Percentiles rank a stretch among this genome's conserved stretches.
Conservation (phyloP, 2,888 invertebrate species). For the Agrotis segetum region DNA sequence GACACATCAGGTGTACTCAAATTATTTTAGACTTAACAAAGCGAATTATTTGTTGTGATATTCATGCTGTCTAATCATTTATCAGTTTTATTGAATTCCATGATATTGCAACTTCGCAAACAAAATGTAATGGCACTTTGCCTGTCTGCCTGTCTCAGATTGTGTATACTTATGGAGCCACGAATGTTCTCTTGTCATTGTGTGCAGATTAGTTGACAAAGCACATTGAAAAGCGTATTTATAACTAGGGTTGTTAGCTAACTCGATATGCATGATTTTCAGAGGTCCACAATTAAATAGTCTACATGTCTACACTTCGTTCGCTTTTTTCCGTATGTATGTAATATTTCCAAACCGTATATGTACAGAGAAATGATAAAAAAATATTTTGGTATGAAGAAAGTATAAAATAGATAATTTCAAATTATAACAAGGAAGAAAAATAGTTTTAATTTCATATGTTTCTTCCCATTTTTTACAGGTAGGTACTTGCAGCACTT, state of each 20-base stretch:
- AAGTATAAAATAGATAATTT: neutral
- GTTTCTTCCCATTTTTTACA: neutral
- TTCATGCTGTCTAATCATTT: conserved; percentile 5
- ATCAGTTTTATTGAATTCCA: conserved; percentile 67
- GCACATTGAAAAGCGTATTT: conserved; percentile 56
- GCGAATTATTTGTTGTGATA: neutral
- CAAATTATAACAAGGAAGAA: neutral
- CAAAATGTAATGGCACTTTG: conserved; percentile 84
- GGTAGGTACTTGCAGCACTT: neutral
- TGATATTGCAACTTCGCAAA: conserved; percentile 84
- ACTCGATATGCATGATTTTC: conserved; percentile 1
- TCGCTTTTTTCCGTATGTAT: too few relatives aligned
- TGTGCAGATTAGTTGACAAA: conserved; percentile 78
- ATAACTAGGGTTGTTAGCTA: conserved; percentile 57
- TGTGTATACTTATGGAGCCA: conserved; percentile 68
- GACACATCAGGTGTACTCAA: too few relatives aligned
- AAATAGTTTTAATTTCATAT: conserved; percentile 11
- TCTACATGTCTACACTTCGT: too few relatives aligned
- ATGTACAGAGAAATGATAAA: too few relatives aligned
- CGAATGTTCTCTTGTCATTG: conserved; percentile 79
- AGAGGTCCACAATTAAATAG: neutral
- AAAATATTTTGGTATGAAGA: too few relatives aligned
- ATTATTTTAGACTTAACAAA: neutral
- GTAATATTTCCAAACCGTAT: too few relatives aligned
- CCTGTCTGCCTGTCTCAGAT: conserved; percentile 71